These are phyloP conservation scores for Condylostylus longicornis DNA, from an alignment of 1,140 invertebrate genomes.

Conservation along the genomic window DNA sequence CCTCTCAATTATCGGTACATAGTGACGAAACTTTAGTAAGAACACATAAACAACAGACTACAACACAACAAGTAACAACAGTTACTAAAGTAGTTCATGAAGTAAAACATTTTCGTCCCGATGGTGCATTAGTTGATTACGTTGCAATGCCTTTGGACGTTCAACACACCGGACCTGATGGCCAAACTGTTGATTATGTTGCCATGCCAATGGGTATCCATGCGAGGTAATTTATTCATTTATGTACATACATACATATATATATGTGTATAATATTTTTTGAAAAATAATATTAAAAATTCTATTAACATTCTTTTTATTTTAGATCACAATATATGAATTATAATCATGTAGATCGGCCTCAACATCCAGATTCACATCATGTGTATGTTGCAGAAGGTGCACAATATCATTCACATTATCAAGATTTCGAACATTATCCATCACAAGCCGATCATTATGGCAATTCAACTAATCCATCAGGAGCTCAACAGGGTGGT, in stretches of 20 bases:
- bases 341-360: conserved; percentile 27
- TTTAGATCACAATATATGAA: conserved; percentile 27
- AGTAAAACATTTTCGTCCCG: conserved; percentile 24
- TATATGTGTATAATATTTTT: not conserved
- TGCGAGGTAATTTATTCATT: conserved; percentile 7
- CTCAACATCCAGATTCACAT: conserved; percentile 11
- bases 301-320: not conserved
- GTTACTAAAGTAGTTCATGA: conserved; percentile 42
- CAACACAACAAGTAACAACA: conserved; percentile 38
- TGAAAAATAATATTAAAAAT: conserved; percentile 11
- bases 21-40: conserved; percentile 30
- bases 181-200: conserved; percentile 36
- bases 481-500: not conserved
- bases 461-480: conserved; percentile 19
- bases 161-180: conserved; percentile 39
- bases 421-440: conserved; percentile 39
- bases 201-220: conserved; percentile 29
- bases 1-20: conserved; percentile 34
- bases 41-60: conserved; percentile 35
- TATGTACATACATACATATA: not conserved
- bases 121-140: conserved; percentile 37
- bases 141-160: conserved; percentile 31
- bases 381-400: conserved; percentile 24
- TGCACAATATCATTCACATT: conserved; percentile 4
- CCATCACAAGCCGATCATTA: conserved; percentile 29